Base-by-base conservation (phyloP, 2,888 invertebrate genomes). In the Lissonota sp. region DNA sequence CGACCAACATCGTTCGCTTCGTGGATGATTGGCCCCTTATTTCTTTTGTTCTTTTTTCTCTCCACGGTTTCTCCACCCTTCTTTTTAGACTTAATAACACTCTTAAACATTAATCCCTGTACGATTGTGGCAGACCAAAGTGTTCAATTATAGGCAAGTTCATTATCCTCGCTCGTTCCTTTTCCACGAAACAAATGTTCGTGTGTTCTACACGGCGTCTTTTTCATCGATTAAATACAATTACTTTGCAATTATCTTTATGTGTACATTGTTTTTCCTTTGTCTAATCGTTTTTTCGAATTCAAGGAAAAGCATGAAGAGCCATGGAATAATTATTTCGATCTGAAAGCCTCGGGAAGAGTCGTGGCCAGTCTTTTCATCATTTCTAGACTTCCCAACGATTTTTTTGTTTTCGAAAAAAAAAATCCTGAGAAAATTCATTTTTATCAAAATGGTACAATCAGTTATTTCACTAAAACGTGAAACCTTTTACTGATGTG, bases 21-120 rank as follows among this genome's bases (percentile, higher is more conserved):
- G 49, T 63, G 57, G 69, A 40, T 72, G 51, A 72, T 69, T 58
- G 66, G 67, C 53, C 60, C 14, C 53, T 53, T 26, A 26, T 40
- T 12, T 12, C 6, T 64, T 55, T 37, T 5, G n/a, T 5, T 49
- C 60, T 60, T 53, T 62, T 73, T 51, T 62, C 64, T 14, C 40
- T 4, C 58, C 51, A 69, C 49, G 1, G 12, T 42, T n/a, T 39
- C 6, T 60, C 46, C 46, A 40, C 57, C 51, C 66, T 84, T 83
- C 70, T 64, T 26, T 26, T 26, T 72, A 78, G 84, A 79, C 84
- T 86, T 88, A 89, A 90, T 90, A 90, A 85, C 85, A 82, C 85
- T 77, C 83, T 88, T 85, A 87, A 87, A 86, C 85, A 86, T 89
- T 89, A 86, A 89, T 88, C 64, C 60, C 16, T 39, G 7, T n/a